A percentile compares a stretch with the other conserved stretches of the same genome.
Conservation (phyloP, 2,888 invertebrate species). For the Tryphoninae sp. region DNA sequence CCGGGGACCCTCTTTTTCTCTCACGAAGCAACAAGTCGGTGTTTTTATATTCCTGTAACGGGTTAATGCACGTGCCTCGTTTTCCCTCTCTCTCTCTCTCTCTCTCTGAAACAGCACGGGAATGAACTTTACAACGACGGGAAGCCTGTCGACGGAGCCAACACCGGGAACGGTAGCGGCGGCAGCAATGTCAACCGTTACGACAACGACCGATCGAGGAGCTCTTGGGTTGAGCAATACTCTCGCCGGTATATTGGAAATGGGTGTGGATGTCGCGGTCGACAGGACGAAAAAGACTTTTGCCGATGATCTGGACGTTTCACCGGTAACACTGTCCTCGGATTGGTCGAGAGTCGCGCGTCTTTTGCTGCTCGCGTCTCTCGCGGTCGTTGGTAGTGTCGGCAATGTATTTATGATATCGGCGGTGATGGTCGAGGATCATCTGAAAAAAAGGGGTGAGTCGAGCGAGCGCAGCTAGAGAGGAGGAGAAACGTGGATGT, state of each 20-base stretch:
- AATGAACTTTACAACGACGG: slow-evolving; percentile 68
- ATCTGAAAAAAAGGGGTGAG: slow-evolving; percentile 86
- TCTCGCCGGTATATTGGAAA: slow-evolving; percentile 69
- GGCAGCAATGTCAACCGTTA: slow-evolving; percentile 50
- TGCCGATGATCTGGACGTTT: slow-evolving; percentile 81
- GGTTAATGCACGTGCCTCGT: no score
- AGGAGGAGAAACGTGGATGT: no score
- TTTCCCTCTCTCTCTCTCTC: no score
- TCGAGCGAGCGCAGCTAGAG: background rate
- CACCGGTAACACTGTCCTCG: slow-evolving; percentile 86
- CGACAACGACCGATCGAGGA: slow-evolving; percentile 61
- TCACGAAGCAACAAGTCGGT: no score
- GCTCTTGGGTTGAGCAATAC: slow-evolving; percentile 63
- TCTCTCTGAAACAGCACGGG: slow-evolving; percentile 30
- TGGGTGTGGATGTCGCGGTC: slow-evolving; percentile 71
- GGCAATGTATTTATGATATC: slow-evolving; percentile 91
- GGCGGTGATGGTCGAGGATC: slow-evolving; percentile 88
- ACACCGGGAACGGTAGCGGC: slow-evolving; percentile 39
- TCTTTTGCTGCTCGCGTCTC: slow-evolving; percentile 85
- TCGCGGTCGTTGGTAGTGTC: slow-evolving; percentile 86
- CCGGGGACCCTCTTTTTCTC: no score
- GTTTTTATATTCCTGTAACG: no score
- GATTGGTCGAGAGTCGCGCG: slow-evolving; percentile 88
- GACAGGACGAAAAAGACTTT: slow-evolving; percentile 68
- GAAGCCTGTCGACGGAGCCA: slow-evolving; percentile 43